These are phyloP conservation scores for Rhingia campestris DNA, from an alignment of 2,888 invertebrate genomes.

Conservation along the genomic window DNA sequence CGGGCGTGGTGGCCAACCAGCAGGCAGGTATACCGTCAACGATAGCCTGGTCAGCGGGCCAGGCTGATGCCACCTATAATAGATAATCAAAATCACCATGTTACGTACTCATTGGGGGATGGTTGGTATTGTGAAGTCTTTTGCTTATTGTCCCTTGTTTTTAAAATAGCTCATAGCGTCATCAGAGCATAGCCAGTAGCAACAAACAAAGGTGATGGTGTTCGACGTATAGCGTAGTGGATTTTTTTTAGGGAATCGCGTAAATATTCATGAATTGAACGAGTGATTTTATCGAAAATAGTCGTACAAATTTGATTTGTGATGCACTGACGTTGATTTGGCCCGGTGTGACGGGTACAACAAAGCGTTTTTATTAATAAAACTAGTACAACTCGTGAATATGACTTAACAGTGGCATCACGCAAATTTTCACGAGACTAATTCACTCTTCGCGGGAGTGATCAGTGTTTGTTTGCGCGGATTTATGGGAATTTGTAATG, in stretches of 20 bases:
- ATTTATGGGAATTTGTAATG: too few species aligned
- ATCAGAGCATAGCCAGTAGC: conserved; percentile 33
- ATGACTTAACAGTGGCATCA: conserved; percentile 58
- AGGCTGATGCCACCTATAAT: conserved; percentile 26
- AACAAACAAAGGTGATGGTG: background rate
- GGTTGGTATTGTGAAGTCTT: conserved; percentile 42
- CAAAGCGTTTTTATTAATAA: conserved; percentile 48
- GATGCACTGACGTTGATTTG: conserved; percentile 50
- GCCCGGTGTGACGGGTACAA: conserved; percentile 37
- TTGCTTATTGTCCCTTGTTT: conserved; percentile 13
- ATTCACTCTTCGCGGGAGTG: conserved; percentile 54
- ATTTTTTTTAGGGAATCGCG: conserved; percentile 66
- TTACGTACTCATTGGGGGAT: conserved; percentile 59
- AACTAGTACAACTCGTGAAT: conserved; percentile 37
- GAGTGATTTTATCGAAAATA: conserved; percentile 77
- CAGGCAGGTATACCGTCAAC: conserved; percentile 23
- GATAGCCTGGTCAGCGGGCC: conserved; percentile 20
- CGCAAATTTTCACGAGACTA: conserved; percentile 61
- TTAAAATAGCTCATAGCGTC: conserved; percentile 33
- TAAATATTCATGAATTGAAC: conserved; percentile 79
- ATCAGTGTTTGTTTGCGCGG: conserved; percentile 22
- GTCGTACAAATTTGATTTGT: conserved; percentile 50
- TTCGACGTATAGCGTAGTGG: background rate
- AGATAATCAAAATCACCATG: conserved; percentile 43
- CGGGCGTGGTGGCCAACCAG: conserved; percentile 59